Conservation (phyloP, 2,113 vertebrate genomes). For the Eleginops maclovinus region DNA sequence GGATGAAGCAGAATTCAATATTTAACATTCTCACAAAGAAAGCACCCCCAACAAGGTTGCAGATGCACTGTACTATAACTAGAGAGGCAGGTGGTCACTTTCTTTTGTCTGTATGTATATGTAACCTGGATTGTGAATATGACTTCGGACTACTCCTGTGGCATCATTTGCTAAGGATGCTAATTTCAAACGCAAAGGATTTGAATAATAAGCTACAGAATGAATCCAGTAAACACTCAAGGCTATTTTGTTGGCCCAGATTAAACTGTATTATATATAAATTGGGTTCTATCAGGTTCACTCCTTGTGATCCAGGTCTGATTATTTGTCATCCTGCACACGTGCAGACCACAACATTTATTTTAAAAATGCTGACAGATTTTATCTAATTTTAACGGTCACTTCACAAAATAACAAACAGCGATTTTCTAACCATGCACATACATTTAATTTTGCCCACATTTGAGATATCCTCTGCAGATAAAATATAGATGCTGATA, state of each 20-base stretch:
- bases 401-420: background rate
- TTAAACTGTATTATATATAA: background rate
- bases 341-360: background rate
- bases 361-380: constrained; percentile 11
- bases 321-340: background rate
- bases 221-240: background rate
- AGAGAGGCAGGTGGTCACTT: constrained; percentile 3
- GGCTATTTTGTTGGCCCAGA: no score
- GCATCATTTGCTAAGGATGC: background rate
- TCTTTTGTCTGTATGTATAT: constrained; percentile 6
- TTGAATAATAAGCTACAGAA: background rate
- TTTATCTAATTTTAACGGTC: background rate
- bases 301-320: background rate
- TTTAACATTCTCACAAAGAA: constrained; percentile 28
- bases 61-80: constrained; percentile 5
- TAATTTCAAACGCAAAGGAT: background rate
- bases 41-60: constrained; percentile 20
- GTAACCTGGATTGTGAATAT: constrained; percentile 8
- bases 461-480: background rate
- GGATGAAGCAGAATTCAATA: constrained; percentile 30
- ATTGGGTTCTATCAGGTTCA: background rate
- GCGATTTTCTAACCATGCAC: background rate
- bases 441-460: background rate
- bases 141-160: background rate
- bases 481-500: background rate